Conservation (phyloP, 2,888 invertebrate genomes). For the Bugula neritina region DNA sequence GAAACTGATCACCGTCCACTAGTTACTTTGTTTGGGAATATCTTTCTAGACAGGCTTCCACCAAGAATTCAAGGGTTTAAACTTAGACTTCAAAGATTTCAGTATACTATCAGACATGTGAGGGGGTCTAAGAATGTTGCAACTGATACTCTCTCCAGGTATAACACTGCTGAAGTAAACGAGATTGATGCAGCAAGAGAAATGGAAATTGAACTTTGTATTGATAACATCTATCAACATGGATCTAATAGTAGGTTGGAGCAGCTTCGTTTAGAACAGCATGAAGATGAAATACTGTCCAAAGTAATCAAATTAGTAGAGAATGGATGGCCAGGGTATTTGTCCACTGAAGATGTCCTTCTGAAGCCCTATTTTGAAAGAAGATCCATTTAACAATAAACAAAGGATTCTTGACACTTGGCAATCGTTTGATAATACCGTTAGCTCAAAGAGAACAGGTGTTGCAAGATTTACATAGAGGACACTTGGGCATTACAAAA, state of each 20-base stretch:
- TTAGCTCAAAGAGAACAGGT: neutral
- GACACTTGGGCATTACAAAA: slow-evolving; percentile 3
- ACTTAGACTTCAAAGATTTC: slow-evolving; percentile 26
- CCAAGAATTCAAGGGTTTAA: slow-evolving; percentile 31
- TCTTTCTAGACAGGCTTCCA: slow-evolving; percentile 31
- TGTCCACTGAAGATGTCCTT: neutral
- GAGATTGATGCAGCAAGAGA: neutral
- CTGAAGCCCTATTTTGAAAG: slow-evolving; percentile 20
- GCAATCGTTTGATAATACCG: neutral
- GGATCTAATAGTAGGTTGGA: slow-evolving; percentile 1
- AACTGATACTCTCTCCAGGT: slow-evolving; percentile 31
- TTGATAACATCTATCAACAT: neutral
- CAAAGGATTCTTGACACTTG: slow-evolving; percentile 7
- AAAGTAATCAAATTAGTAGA: neutral
- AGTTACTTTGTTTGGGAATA: too few relatives aligned
- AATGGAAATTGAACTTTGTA: neutral
- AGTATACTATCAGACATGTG: too few relatives aligned
- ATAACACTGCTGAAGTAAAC: slow-evolving; percentile 26
- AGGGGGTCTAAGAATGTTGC: slow-evolving; percentile 31
- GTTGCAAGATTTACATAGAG: neutral
- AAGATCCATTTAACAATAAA: neutral
- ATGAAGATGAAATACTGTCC: slow-evolving; percentile 15
- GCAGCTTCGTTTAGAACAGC: neutral
- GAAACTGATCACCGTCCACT: slow-evolving; percentile 36
- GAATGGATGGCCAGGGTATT: neutral